Conservation (phyloP, 2,113 vertebrate species). For the Alces alces region DNA sequence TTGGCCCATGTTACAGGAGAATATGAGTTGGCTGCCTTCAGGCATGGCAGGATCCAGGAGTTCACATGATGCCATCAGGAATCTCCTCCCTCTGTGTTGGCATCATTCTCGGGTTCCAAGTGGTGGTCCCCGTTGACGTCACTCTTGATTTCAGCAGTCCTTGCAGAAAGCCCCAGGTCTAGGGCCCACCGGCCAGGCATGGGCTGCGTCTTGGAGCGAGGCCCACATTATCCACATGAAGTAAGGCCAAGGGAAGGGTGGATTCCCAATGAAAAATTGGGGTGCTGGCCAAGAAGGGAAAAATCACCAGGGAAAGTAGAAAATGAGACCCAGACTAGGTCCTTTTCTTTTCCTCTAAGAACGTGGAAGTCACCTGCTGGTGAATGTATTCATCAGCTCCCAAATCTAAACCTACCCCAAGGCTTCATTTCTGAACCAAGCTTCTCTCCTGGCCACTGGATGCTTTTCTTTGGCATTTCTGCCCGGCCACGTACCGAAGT, state of each 20-base stretch:
- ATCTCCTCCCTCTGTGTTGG: not conserved
- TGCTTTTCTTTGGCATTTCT: not conserved
- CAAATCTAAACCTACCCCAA: not conserved
- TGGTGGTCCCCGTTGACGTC: accelerated
- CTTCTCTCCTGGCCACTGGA: not conserved
- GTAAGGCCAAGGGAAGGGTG: not conserved
- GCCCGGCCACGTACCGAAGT: not conserved
- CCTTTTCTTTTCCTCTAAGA: not conserved
- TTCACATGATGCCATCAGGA: not conserved
- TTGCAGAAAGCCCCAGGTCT: not conserved
- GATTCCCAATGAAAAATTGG: not conserved
- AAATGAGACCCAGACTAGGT: not conserved
- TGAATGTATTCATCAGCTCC: not conserved
- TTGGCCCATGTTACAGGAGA: not conserved
- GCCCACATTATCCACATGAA: not conserved
- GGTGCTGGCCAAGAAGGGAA: not conserved
- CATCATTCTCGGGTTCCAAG: not conserved
- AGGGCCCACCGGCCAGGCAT: accelerated
- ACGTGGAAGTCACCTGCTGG: not conserved
- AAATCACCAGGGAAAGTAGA: not conserved
- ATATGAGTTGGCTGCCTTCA: not conserved
- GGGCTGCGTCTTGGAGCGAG: not conserved
- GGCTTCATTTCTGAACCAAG: not conserved
- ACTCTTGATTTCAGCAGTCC: not conserved
- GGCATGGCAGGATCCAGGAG: not conserved